Evolutionary conservation across 2,888 invertebrate species (phyloP).

Genomic region (Hypsopygia costalis): DNA sequence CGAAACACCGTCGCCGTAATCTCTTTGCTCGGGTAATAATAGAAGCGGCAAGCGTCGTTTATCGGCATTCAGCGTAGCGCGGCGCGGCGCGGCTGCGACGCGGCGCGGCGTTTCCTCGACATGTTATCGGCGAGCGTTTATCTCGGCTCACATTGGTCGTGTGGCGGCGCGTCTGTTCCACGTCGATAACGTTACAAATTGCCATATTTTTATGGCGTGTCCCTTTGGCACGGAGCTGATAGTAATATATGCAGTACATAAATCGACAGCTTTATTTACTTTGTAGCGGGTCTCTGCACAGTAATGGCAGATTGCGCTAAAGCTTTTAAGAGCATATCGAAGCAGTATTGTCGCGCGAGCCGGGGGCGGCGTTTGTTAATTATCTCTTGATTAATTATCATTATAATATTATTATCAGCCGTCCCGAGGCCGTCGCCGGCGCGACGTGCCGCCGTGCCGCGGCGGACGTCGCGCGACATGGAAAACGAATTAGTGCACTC

Average conservation of each 20-base stretch:
- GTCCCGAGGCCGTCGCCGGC: background rate
- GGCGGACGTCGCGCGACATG: slow-evolving; percentile 14
- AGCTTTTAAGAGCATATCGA: too few species aligned
- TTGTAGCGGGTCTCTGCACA: too few species aligned
- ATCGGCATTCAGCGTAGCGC: background rate
- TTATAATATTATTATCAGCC: too few species aligned
- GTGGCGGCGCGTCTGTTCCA: slow-evolving; percentile 3
- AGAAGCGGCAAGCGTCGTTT: background rate
- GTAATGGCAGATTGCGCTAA: too few species aligned
- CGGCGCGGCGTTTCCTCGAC: background rate
- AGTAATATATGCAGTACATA: background rate
- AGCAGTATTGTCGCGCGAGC: too few species aligned
- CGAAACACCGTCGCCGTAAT: background rate
- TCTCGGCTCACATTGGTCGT: too few species aligned
- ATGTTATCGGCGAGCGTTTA: too few species aligned
- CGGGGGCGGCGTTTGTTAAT: too few species aligned
- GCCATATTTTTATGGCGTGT: slow-evolving; percentile 11
- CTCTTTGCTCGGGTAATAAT: background rate
- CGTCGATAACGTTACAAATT: slow-evolving; percentile 18
- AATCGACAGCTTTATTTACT: too few species aligned
- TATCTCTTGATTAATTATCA: too few species aligned
- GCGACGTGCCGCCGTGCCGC: background rate
- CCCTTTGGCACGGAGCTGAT: background rate
- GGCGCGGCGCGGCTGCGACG: slow-evolving; percentile 1
- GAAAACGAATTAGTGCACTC: slow-evolving; percentile 19